A percentile compares a stretch with the other conserved stretches of the same genome.
Evolutionary conservation across 2,797 vertebrate species (phyloP).

Genomic region (Antrozous pallidus): DNA sequence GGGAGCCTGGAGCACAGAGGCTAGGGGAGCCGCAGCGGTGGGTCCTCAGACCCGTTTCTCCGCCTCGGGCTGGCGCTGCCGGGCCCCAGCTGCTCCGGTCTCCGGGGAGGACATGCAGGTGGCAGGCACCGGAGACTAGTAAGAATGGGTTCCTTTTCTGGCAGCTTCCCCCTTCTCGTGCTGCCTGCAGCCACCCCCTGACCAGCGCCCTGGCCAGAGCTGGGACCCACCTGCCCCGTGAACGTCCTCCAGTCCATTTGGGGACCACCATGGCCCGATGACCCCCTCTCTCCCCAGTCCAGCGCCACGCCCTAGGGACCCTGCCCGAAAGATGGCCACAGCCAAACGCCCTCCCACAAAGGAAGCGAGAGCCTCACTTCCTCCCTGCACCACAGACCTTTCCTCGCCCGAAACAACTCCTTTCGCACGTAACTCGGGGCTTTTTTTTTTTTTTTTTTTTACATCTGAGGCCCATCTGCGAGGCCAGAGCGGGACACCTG

Average conservation of each 20-base stretch:
- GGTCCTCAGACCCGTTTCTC: no score
- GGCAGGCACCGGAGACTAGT: not conserved
- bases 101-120: not conserved
- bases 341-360: not conserved
- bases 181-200: not conserved
- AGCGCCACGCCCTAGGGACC: not conserved
- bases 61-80: not conserved
- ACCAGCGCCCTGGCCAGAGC: not conserved
- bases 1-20: not conserved
- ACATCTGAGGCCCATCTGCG: not conserved
- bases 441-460: not conserved
- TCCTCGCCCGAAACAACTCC: not conserved
- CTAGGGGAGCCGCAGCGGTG: rapidly evolving
- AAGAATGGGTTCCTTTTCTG: conserved; percentile 45
- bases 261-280: not conserved
- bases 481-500: not conserved
- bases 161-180: conserved; percentile 28
- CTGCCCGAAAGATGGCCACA: not conserved
- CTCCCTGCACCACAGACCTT: not conserved
- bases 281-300: not conserved
- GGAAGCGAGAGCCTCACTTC: conserved; percentile 11
- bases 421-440: not conserved
- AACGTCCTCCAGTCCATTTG: not conserved
- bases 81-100: not conserved
- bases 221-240: not conserved